These are phyloP conservation scores for Halcyon smyrnensis DNA, from an alignment of 2,797 vertebrate species.

Conservation along the genomic window DNA sequence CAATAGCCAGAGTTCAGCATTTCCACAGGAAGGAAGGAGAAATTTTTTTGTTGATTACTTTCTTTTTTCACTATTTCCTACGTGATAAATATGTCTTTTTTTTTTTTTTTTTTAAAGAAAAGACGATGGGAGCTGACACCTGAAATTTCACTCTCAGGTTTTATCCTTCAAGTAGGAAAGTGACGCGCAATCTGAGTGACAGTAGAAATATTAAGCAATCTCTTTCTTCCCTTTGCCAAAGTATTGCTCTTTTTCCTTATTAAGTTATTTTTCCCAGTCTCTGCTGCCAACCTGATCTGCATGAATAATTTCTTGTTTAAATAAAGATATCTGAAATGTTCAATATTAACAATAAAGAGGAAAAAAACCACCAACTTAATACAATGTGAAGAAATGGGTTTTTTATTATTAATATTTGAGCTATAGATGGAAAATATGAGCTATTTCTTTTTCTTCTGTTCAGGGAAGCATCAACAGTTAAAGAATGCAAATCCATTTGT, in stretches of 20 bases:
- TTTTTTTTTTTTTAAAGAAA: neutral
- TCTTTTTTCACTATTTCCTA: neutral
- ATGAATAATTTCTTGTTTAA: neutral
- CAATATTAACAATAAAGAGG: neutral
- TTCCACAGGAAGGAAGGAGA: neutral
- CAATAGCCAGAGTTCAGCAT: neutral
- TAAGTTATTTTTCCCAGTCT: constrained; percentile 12
- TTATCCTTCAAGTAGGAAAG: neutral
- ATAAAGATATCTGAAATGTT: neutral
- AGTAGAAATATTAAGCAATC: constrained; percentile 8
- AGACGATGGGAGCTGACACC: neutral
- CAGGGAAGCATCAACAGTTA: neutral
- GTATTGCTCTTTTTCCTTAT: neutral
- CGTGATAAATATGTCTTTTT: neutral
- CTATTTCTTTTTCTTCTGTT: neutral
- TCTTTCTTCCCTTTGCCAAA: neutral
- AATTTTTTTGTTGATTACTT: neutral
- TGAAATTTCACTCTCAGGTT: neutral
- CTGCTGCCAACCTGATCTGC: neutral
- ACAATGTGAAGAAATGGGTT: neutral
- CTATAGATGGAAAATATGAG: neutral
- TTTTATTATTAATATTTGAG: neutral
- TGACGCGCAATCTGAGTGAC: neutral
- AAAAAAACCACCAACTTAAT: accelerated
- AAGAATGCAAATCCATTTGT: neutral